Evolutionary conservation across 1,140 invertebrate species (phyloP).

Genomic region (Achatina immaculata): DNA sequence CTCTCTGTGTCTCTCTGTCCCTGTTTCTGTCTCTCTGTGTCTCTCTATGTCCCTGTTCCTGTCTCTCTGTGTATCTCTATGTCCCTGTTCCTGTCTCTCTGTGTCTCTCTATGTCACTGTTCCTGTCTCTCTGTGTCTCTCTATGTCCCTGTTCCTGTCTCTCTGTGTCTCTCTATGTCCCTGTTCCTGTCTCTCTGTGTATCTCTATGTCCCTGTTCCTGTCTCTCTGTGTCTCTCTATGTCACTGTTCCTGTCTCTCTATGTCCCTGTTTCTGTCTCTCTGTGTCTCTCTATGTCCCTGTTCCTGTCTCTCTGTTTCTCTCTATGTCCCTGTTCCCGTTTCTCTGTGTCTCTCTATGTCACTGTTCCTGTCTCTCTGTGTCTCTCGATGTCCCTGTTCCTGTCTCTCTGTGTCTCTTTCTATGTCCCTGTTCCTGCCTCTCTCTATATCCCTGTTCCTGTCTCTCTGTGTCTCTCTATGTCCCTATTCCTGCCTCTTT

Average conservation of each 20-base stretch:
- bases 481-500: background rate
- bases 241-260: conserved; percentile 7
- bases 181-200: conserved; percentile 6
- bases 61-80: conserved; percentile 1
- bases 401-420: conserved; percentile 7
- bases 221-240: background rate
- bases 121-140: background rate
- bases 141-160: background rate
- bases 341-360: background rate
- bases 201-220: background rate
- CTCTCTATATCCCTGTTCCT: conserved; percentile 1
- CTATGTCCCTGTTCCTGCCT: background rate
- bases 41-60: background rate
- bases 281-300: conserved; percentile 1
- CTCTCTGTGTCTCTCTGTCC: no score
- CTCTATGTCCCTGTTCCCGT: background rate
- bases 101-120: background rate
- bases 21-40: no score
- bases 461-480: background rate
- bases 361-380: background rate
- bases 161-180: background rate
- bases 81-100: conserved; percentile 6
- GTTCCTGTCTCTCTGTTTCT: conserved; percentile 1
- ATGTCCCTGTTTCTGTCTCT: conserved; percentile 3
- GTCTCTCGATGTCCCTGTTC: background rate